Evolutionary conservation across 2,888 invertebrate genomes (phyloP).

Genomic region (Dicycla oo): DNA sequence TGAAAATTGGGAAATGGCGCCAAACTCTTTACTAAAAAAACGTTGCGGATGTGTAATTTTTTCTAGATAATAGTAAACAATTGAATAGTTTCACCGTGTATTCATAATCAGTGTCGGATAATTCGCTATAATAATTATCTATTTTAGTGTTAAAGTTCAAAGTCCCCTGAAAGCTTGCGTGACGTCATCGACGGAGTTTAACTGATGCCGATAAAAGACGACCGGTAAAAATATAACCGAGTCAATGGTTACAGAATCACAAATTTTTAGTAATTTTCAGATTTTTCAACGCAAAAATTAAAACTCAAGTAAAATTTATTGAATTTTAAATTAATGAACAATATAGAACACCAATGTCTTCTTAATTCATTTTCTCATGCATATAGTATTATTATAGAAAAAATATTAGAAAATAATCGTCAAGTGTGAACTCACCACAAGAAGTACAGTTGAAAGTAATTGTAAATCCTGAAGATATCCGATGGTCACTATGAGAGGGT

Average conservation of each 20-base stretch:
- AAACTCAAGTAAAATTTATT: background rate
- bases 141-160: constrained; percentile 57
- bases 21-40: background rate
- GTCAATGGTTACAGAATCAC: background rate
- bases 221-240: constrained; percentile 26
- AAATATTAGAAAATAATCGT: constrained; percentile 28
- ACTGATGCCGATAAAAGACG: constrained; percentile 29
- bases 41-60: background rate
- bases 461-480: constrained; percentile 75
- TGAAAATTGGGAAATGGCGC: background rate
- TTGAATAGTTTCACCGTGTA: background rate
- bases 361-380: background rate
- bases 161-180: constrained; percentile 53
- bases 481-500: constrained; percentile 65
- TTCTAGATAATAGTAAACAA: background rate
- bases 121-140: constrained; percentile 23
- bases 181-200: constrained; percentile 60
- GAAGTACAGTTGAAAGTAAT: constrained; percentile 61
- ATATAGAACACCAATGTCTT: background rate
- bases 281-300: background rate
- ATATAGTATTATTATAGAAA: constrained; percentile 3
- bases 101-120: background rate
- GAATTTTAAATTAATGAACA: background rate
- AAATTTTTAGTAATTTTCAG: background rate
- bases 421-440: constrained; percentile 72